Conservation (phyloP, 2,113 vertebrate genomes). For the Phylloscopus whistleri region DNA sequence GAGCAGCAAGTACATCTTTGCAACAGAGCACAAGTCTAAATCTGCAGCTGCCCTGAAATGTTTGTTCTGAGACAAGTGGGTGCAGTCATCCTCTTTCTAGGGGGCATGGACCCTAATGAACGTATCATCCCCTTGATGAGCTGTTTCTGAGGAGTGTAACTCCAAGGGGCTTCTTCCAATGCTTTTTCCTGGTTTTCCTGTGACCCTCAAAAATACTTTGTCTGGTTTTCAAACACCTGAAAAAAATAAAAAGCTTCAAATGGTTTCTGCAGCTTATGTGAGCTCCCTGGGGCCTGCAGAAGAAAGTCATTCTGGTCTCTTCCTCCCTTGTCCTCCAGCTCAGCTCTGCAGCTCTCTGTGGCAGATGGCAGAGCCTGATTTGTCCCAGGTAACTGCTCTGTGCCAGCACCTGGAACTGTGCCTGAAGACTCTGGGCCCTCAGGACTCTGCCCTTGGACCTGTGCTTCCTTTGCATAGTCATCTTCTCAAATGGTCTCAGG, state of each 20-base stretch:
- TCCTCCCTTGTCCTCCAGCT: background rate
- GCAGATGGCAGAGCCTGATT: conserved; percentile 43
- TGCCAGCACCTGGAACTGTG: conserved; percentile 28
- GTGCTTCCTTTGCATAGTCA: background rate
- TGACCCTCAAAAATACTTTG: background rate
- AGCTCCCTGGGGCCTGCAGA: background rate
- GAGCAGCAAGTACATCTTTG: background rate
- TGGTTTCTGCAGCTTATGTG: background rate
- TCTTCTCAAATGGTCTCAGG: background rate
- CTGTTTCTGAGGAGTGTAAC: background rate
- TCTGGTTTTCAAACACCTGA: background rate
- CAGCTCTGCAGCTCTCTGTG: conserved; percentile 1
- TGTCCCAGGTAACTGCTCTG: background rate
- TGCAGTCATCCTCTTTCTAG: background rate
- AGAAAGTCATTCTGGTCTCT: background rate
- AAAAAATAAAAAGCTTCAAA: background rate
- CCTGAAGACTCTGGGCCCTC: background rate
- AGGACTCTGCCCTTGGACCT: conserved; percentile 6
- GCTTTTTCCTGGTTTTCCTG: background rate
- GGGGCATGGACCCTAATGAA: background rate
- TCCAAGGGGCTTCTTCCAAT: background rate
- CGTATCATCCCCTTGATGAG: background rate
- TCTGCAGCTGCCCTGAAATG: background rate
- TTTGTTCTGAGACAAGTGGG: background rate
- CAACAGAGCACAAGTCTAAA: background rate